Evolutionary conservation across 2,113 vertebrate genomes (phyloP), one percentile per base, ranked within the genome.

Genomic region (Climacteris rufus): DNA sequence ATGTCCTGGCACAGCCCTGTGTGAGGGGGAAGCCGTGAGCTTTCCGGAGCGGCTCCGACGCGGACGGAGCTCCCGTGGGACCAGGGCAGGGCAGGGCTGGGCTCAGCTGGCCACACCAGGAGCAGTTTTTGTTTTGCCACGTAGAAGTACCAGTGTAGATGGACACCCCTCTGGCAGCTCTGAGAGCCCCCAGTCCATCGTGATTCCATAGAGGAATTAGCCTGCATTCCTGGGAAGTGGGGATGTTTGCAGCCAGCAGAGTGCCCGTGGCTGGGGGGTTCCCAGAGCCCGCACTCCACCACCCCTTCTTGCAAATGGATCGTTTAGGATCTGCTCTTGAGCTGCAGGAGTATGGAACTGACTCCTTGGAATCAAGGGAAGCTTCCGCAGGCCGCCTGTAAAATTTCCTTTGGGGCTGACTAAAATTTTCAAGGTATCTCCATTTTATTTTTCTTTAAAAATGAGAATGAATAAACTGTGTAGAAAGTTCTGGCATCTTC

Each of bases 381-480:
- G 53, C 84, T 92, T 66, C 92, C 15, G 52, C 90, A 92, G 81
- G 86, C 87, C n/a, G 2, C 6, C 87, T 59, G 25, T 79, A 92
- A 90, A 96, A 70, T 54, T 87, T 25, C 80, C 79, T 89, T 63
- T 76, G 15, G 80, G 79, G 90, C 82, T 93, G 79, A 59, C 59
- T 90, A 90, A 83, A 78, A 80, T 95, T 70, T 68, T 52, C 89
- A 81, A 96, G 92, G 91, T 95, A 94, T 92, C 69, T 83, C 82
- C 59, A 68, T 89, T 95, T 96, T 94, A 79, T 92, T 94, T 96
- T 83, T 90, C 72, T 85, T 96, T 90, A 37, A 83, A 60, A 87
- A 22, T 13, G 44, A 77, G 76, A 92, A 16, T 37, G 50, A 96
- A 97, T 80, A 96, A 83, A 86, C 50, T 94, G 72, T 15, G 20